Percentiles rank a stretch among this genome's conserved stretches.
Evolutionary conservation across 2,888 invertebrate species (phyloP).

Genomic region (Epicampocera succincta): DNA sequence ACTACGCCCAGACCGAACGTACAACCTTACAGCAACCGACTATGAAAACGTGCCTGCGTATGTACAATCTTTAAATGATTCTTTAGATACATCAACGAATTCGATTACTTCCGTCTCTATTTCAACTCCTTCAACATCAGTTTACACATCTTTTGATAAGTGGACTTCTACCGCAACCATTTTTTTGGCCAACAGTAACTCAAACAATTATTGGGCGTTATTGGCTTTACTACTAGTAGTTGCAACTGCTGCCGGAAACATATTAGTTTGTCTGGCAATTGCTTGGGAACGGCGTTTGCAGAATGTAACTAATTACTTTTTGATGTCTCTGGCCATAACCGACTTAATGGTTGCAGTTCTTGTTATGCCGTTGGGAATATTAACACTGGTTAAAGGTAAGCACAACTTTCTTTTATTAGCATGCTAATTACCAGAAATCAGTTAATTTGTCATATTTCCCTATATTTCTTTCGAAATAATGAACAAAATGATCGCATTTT

Average conservation of each 20-base stretch:
- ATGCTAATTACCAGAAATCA: too few relatives aligned
- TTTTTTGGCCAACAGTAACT: slow-evolving; percentile 36
- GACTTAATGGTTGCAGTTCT: slow-evolving; percentile 96
- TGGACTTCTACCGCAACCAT: slow-evolving; percentile 24
- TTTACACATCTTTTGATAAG: not conserved
- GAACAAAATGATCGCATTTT: too few relatives aligned
- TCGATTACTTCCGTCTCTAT: slow-evolving; percentile 1
- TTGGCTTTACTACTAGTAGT: slow-evolving; percentile 89
- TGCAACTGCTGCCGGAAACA: slow-evolving; percentile 95
- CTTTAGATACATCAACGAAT: not conserved
- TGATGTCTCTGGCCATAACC: slow-evolving; percentile 97
- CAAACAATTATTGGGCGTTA: slow-evolving; percentile 91
- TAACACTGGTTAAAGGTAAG: slow-evolving; percentile 91
- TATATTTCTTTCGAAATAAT: too few relatives aligned
- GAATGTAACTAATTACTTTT: slow-evolving; percentile 98
- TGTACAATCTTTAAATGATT: not conserved
- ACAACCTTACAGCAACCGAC: slow-evolving; percentile 13
- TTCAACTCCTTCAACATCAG: not conserved
- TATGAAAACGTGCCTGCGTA: slow-evolving; percentile 39
- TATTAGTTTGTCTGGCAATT: slow-evolving; percentile 96
- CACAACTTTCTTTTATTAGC: slow-evolving; percentile 40
- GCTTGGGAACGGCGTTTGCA: slow-evolving; percentile 94
- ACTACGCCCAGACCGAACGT: slow-evolving; percentile 9
- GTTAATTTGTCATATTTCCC: too few relatives aligned
- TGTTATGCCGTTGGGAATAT: slow-evolving; percentile 96